phyloP scores from a whole-genome alignment of 2,797 vertebrate species.

The Gambusia yucatana region DNA sequence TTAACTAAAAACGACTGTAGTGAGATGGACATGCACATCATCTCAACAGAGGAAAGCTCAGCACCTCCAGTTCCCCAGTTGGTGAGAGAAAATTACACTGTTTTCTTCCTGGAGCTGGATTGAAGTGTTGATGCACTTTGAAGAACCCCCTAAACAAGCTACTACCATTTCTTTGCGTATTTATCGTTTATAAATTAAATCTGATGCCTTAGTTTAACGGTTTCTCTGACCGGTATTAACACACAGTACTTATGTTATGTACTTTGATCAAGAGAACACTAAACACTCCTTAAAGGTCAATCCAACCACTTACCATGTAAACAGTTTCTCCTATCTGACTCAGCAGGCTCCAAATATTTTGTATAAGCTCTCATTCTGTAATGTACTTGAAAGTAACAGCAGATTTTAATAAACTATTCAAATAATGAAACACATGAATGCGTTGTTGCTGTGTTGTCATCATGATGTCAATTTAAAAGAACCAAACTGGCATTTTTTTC shows the following conservation, averaged over 20 bases:
- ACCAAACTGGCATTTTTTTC: constrained; percentile 20
- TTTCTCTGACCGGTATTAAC: constrained; percentile 66
- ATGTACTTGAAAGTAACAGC: constrained; percentile 64
- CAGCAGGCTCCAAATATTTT: constrained; percentile 59
- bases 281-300: constrained; percentile 46
- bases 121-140: constrained; percentile 26
- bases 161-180: constrained; percentile 41
- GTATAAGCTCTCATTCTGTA: constrained; percentile 71
- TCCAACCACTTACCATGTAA: constrained; percentile 34
- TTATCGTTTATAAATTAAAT: constrained; percentile 55
- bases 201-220: constrained; percentile 66
- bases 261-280: constrained; percentile 48
- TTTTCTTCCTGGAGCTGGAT: constrained; percentile 5
- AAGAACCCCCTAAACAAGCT: constrained; percentile 32
- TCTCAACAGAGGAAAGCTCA: constrained; percentile 9
- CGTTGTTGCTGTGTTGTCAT: constrained; percentile 39
- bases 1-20: constrained; percentile 62
- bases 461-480: background rate
- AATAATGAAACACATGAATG: constrained; percentile 48
- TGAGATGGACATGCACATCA: constrained; percentile 1
- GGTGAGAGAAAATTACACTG: constrained; percentile 17
- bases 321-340: constrained; percentile 47
- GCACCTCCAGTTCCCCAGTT: constrained; percentile 18
- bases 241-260: constrained; percentile 22
- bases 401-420: constrained; percentile 74